Conservation (phyloP, 2,113 vertebrate species). For the Catagonus wagneri region DNA sequence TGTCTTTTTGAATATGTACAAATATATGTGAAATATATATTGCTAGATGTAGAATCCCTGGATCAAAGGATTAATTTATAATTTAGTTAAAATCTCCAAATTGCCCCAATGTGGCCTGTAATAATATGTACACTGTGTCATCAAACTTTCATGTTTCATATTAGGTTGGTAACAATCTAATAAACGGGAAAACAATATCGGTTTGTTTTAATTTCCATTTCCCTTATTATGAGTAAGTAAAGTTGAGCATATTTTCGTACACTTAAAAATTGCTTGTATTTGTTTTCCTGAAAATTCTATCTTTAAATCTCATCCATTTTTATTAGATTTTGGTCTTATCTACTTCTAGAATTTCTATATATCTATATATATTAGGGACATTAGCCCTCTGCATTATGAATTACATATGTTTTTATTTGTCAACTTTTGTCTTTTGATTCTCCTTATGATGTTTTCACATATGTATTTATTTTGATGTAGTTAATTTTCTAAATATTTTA, state of each 20-base stretch:
- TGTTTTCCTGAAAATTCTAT: not conserved
- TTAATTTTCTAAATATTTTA: constrained; percentile 26
- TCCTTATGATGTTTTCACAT: not conserved
- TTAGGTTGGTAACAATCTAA: not conserved
- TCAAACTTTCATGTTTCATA: not conserved
- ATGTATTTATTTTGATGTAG: not conserved
- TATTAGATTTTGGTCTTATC: not conserved
- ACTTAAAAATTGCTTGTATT: not conserved
- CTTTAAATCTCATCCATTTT: not conserved
- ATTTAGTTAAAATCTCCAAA: not conserved
- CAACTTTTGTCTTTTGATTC: constrained; percentile 26
- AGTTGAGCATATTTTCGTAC: not conserved
- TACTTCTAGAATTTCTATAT: not conserved
- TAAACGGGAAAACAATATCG: not conserved
- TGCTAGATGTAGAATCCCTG: not conserved
- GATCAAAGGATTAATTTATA: constrained; percentile 29
- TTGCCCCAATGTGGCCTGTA: not conserved
- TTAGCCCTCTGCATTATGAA: not conserved
- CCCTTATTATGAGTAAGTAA: not conserved
- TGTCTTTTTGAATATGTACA: not conserved
- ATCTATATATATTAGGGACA: not conserved
- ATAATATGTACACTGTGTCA: not conserved
- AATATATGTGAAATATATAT: constrained; percentile 3
- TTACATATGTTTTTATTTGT: not conserved
- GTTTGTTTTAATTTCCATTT: constrained; percentile 14